phyloP scores from a whole-genome alignment of 2,113 vertebrate species.

The Mesembrinibis cayennensis region DNA sequence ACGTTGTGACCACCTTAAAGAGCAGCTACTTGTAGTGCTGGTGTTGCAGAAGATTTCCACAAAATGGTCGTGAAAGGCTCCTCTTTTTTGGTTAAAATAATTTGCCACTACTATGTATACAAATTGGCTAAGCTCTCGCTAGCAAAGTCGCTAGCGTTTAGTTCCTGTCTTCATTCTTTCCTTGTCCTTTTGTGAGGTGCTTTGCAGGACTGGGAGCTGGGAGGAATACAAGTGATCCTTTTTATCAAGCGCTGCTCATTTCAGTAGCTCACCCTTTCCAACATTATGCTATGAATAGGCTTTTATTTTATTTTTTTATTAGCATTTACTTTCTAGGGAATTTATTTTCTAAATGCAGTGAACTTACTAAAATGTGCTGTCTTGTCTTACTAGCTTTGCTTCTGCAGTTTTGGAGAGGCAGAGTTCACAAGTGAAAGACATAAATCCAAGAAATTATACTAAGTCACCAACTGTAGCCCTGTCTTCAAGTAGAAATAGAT shows the following conservation, averaged over 20 bases:
- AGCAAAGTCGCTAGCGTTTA: not conserved
- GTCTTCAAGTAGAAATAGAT: not conserved
- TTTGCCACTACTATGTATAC: not conserved
- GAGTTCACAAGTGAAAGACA: not conserved
- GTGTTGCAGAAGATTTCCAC: not conserved
- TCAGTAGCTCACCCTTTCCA: not conserved
- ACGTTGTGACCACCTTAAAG: not conserved
- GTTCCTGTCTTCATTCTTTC: not conserved
- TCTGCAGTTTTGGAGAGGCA: not conserved
- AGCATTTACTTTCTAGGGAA: not conserved
- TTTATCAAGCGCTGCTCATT: not conserved
- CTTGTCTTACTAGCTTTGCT: not conserved
- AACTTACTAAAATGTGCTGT: not conserved
- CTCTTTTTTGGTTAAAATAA: not conserved
- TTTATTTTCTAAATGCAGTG: not conserved
- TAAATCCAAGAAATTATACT: not conserved
- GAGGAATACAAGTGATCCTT: not conserved
- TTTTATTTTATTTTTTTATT: not conserved
- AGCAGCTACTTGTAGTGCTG: not conserved
- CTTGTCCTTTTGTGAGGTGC: not conserved
- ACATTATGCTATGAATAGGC: not conserved
- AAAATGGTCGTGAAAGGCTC: not conserved
- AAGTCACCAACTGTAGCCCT: not conserved
- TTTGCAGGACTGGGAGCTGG: not conserved
- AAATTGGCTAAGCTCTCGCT: not conserved